Base-by-base conservation (phyloP, 2,888 invertebrate genomes). In the Tinea pellionella region DNA sequence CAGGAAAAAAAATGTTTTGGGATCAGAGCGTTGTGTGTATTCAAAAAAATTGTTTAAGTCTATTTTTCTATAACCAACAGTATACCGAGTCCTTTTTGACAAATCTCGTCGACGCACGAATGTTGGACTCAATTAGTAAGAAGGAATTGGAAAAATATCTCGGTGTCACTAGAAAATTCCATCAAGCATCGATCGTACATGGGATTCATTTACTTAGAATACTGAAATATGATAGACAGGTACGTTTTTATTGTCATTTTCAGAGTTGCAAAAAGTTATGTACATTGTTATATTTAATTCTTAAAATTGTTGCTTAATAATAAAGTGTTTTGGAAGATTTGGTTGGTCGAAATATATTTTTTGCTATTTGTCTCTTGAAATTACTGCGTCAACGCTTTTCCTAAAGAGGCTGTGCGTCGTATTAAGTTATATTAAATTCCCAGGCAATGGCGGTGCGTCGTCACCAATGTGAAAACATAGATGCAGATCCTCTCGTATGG, bases 401-500 rank as follows among this genome's bases (percentile, higher is more conserved):
- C n/a, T n/a, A n/a, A n/a, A n/a, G n/a, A n/a, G n/a, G n/a, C n/a
- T n/a, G n/a, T n/a, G n/a, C n/a, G n/a, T n/a, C n/a, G n/a, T n/a
- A n/a, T 24, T 24, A 24, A 80, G 11, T 24, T 2, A 29, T 24
- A 24, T 24, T 24, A 3, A 2, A 2, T 24, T 24, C 2, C 24
- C 24, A 95, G 95, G 94, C 95, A 57, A 83, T 97, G 66, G 94
- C 95, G 42, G 94, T 97, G 68, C 89, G 97, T 66, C 90, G 97
- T 67, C 92, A 95, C 73, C 95, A 96, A 74, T 95, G 95, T 75
- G 96, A 97, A 75, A 93, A 92, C 67, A 92, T 93, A 62, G 95
- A 96, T 74, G 93, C 93, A 4, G 97, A 98, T 87, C 96, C 97
- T 59, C 89, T 97, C 67, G 96, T 98, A 60, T 98, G 98, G 98